Conservation (phyloP, 2,888 invertebrate genomes). For the Pseudococcus longispinus region DNA sequence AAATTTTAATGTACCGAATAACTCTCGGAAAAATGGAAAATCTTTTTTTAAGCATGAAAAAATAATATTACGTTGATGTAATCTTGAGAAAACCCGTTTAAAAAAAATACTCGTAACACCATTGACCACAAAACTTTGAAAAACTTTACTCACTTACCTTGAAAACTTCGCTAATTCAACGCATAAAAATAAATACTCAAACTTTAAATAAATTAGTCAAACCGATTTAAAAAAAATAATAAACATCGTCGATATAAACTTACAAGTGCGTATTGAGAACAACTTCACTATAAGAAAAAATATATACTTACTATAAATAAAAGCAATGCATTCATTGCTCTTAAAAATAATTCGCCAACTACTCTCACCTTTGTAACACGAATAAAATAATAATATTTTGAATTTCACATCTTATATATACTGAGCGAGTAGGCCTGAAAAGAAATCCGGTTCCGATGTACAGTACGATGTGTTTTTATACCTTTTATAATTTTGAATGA, state of each 20-base stretch:
- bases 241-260: not conserved
- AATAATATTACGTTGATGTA: too few species aligned
- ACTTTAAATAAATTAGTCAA: not conserved
- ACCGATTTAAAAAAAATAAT: not conserved
- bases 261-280: not conserved
- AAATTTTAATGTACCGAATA: not conserved
- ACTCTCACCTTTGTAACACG: slow-evolving; percentile 11
- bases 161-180: not conserved
- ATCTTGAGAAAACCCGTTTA: not conserved
- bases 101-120: not conserved
- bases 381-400: slow-evolving; percentile 20
- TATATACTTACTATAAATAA: slow-evolving; percentile 47
- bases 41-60: not conserved
- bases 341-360: slow-evolving; percentile 42
- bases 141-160: not conserved
- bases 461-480: not conserved
- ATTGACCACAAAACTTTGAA: not conserved
- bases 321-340: slow-evolving; percentile 51
- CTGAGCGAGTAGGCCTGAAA: slow-evolving; percentile 6
- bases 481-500: slow-evolving; percentile 49
- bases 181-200: not conserved
- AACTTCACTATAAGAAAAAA: not conserved
- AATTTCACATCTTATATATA: slow-evolving; percentile 24
- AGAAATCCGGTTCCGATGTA: slow-evolving; percentile 38
- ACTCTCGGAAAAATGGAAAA: not conserved